Evolutionary conservation across 2,888 invertebrate species (phyloP).

Genomic region (Ormyrus thymus): DNA sequence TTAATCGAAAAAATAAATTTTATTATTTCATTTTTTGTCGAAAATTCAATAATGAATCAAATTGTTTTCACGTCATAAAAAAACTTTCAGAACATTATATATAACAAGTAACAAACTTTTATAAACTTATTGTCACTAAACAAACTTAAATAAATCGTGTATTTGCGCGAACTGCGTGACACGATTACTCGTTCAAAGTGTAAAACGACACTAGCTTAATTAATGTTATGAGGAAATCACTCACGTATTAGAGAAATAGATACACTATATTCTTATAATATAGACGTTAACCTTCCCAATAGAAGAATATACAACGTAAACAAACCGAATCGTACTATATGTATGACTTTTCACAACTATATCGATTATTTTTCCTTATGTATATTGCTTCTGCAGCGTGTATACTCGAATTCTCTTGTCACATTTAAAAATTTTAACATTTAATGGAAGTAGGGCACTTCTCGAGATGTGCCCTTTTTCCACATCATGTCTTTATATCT

Average conservation of each 20-base stretch:
- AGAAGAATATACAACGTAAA: background rate
- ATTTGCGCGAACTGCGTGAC: background rate
- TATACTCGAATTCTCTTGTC: background rate
- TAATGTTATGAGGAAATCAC: no score
- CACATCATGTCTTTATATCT: background rate
- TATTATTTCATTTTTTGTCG: no score
- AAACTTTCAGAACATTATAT: background rate
- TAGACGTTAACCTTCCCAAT: background rate
- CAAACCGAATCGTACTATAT: background rate
- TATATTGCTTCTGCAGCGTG: no score
- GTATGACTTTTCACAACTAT: background rate
- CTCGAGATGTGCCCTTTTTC: constrained; percentile 5
- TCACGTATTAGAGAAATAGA: no score
- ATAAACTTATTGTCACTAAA: constrained; percentile 1
- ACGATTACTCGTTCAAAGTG: background rate
- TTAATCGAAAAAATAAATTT: no score
- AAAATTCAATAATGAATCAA: constrained; percentile 1
- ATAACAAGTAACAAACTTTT: background rate
- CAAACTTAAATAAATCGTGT: background rate
- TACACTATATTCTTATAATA: no score
- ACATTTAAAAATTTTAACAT: background rate
- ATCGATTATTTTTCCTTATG: no score
- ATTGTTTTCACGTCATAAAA: background rate
- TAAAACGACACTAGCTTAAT: background rate
- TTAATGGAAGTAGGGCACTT: constrained; percentile 8